phyloP scores from a whole-genome alignment of 2,113 vertebrate species.

The Chaetops frenatus region DNA sequence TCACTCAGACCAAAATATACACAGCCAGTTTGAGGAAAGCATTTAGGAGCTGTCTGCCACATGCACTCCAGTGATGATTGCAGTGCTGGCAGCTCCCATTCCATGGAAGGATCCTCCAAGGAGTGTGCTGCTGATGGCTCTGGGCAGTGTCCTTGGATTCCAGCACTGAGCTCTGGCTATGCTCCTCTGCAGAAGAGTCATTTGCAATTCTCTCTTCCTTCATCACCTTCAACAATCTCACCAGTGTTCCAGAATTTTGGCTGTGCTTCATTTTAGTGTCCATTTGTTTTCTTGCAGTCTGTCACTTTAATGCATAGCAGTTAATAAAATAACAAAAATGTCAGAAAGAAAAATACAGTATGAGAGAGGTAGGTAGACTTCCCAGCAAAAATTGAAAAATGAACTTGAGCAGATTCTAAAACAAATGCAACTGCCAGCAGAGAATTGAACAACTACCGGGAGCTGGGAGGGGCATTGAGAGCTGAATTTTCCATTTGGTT shows the following conservation, averaged over 20 bases:
- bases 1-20: background rate
- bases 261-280: background rate
- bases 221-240: background rate
- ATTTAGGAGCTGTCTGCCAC: background rate
- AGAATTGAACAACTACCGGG: background rate
- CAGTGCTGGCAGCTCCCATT: background rate
- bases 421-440: background rate
- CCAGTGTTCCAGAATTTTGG: background rate
- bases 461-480: background rate
- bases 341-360: constrained; percentile 2
- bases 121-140: background rate
- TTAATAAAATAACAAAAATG: constrained; percentile 11
- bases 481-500: background rate
- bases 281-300: constrained; percentile 3
- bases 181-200: background rate
- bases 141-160: background rate
- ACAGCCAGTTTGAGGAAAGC: background rate
- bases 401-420: background rate
- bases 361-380: background rate
- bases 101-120: background rate
- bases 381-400: background rate
- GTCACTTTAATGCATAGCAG: background rate
- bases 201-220: constrained; percentile 12
- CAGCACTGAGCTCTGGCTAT: background rate
- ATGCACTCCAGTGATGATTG: background rate